Evolutionary conservation across 2,888 invertebrate genomes (phyloP).

Genomic region (Chymomyza procnemis): DNA sequence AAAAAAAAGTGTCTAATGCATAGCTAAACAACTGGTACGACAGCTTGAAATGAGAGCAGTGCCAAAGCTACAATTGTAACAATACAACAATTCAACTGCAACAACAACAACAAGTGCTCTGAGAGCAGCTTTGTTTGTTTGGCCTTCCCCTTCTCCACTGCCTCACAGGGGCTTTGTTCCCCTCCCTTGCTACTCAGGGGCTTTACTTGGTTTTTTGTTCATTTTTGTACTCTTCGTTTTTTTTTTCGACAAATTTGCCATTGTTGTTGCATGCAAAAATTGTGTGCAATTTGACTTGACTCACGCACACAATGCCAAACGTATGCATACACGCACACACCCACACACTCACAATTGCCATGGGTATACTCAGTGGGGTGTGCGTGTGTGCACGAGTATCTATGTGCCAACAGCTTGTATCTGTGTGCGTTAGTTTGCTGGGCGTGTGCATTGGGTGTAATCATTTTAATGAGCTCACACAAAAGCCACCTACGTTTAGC

Average conservation of each 20-base stretch:
- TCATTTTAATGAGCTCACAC: slow-evolving; percentile 68
- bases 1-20: slow-evolving; percentile 66
- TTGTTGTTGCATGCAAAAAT: slow-evolving; percentile 6
- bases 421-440: background rate
- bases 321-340: background rate
- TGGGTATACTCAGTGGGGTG: background rate
- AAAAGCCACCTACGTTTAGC: slow-evolving; percentile 42
- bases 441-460: slow-evolving; percentile 35
- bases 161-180: too few relatives aligned
- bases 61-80: background rate
- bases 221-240: background rate
- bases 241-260: background rate
- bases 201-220: background rate
- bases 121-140: background rate
- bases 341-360: background rate
- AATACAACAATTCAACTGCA: slow-evolving; percentile 4
- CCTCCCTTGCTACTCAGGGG: background rate
- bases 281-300: background rate
- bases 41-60: slow-evolving; percentile 34
- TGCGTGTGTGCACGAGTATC: background rate
- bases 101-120: slow-evolving; percentile 21
- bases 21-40: slow-evolving; percentile 53
- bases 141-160: background rate
- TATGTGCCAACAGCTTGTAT: background rate
- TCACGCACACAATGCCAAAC: background rate